Conservation (phyloP, 2,113 vertebrate species). For the Apaloderma vittatum region DNA sequence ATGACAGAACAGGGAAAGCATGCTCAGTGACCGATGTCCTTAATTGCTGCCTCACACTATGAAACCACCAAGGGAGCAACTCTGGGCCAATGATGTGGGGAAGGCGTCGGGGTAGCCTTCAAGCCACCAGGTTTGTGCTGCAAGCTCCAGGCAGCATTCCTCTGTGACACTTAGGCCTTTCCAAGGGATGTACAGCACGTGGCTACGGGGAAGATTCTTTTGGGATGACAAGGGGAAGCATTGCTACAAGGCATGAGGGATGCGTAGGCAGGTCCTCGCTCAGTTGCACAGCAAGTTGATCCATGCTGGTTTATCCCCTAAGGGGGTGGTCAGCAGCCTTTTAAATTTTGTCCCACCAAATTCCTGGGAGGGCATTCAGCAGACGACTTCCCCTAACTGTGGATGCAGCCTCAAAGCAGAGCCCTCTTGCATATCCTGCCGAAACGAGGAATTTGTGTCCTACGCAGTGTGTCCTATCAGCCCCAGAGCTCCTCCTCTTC, state of each 20-base stretch:
- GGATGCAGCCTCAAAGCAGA: background rate
- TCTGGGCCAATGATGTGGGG: background rate
- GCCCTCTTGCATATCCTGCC: background rate
- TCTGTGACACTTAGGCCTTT: background rate
- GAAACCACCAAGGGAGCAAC: background rate
- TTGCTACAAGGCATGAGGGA: background rate
- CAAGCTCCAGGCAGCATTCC: background rate
- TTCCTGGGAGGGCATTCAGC: background rate
- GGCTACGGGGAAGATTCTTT: background rate
- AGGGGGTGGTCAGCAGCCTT: background rate
- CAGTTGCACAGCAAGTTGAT: background rate
- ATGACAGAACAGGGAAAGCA: background rate
- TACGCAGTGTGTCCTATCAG: background rate
- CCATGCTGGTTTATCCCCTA: background rate
- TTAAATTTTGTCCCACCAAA: background rate
- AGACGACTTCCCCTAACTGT: background rate
- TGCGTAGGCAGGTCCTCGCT: background rate
- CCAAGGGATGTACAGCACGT: background rate
- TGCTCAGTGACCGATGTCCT: rapidly evolving
- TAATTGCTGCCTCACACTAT: background rate
- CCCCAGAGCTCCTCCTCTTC: background rate
- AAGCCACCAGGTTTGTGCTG: background rate
- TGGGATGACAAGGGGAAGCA: background rate
- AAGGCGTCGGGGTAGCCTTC: rapidly evolving
- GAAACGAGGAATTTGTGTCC: background rate